Base-by-base conservation (phyloP, 2,888 invertebrate genomes). In the Tubulanus polymorphus region DNA sequence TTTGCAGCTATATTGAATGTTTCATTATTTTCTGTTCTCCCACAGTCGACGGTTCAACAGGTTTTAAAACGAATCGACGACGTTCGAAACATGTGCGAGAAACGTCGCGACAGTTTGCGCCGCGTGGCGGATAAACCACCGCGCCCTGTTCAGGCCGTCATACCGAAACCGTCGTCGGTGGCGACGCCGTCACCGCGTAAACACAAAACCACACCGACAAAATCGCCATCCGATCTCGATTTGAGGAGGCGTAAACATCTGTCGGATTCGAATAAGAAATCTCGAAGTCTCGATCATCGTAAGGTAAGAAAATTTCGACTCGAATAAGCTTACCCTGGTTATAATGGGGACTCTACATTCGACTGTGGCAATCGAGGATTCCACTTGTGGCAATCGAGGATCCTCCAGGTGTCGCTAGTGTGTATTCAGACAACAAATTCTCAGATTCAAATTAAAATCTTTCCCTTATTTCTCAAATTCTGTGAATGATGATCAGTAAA, bases 1-100 rank as follows among this genome's bases (percentile, higher is more conserved):
- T n/a, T n/a, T n/a, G n/a, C n/a, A n/a, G n/a, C n/a, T n/a, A n/a
- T n/a, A n/a, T n/a, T n/a, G n/a, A n/a, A n/a, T n/a, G n/a, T n/a
- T n/a, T n/a, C n/a, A n/a, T n/a, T n/a, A n/a, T n/a, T n/a, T n/a
- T n/a, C n/a, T n/a, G n/a, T n/a, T n/a, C n/a, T n/a, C n/a, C n/a
- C 61, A 6, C 66, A 75, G 75, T 61, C 59, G 6, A 65, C 63
- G 5, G 74, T 75, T 10, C 73, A 73, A 57, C 79, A 93, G 90
- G 92, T 93, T 62, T 83, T 93, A 48, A 91, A 93, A 83, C 84
- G 93, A 67, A 91, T 95, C 67, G 93, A 93, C 76, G 95, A 96
- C 81, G 91, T 96, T 1, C 90, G 89, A 75, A 81, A 89, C 70
- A 93, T 94, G 93, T 93, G 93, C 80, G 88, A 91, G 59, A 91